Conservation (phyloP, 2,888 invertebrate genomes). For the Drosophila vallismaia region DNA sequence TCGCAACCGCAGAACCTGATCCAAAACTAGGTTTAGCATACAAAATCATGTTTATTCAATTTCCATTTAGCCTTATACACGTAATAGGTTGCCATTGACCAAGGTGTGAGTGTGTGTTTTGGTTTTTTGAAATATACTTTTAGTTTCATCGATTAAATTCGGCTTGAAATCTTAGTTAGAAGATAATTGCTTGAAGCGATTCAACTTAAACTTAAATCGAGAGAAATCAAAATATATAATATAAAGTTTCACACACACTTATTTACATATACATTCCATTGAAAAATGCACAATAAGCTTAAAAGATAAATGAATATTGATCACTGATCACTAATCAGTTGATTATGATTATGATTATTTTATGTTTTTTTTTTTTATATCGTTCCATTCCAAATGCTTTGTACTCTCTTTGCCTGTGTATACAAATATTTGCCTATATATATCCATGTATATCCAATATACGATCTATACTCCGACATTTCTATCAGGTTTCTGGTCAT, state of each 20-base stretch:
- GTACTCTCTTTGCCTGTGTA: slow-evolving; percentile 34
- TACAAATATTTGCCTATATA: slow-evolving; percentile 2
- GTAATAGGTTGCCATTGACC: slow-evolving; percentile 75
- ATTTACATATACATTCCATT: slow-evolving; percentile 23
- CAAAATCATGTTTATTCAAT: slow-evolving; percentile 51
- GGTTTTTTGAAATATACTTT: slow-evolving; percentile 27
- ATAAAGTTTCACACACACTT: slow-evolving; percentile 6
- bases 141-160: slow-evolving; percentile 61
- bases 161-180: slow-evolving; percentile 51
- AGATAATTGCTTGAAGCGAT: slow-evolving; percentile 31
- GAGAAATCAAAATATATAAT: neutral
- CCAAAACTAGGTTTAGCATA: slow-evolving; percentile 38
- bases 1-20: slow-evolving; percentile 10
- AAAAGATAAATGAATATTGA: slow-evolving; percentile 28
- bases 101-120: slow-evolving; percentile 20
- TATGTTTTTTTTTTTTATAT: slow-evolving; percentile 7
- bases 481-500: slow-evolving; percentile 30
- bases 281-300: slow-evolving; percentile 40
- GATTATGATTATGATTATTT: no score
- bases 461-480: slow-evolving; percentile 13
- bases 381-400: slow-evolving; percentile 27
- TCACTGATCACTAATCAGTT: no score
- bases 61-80: slow-evolving; percentile 58
- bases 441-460: slow-evolving; percentile 14
- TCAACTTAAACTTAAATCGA: no score